A percentile compares a stretch with the other conserved stretches of the same genome.
Conservation (phyloP, 2,113 vertebrate genomes). For the Apeltes quadracus region DNA sequence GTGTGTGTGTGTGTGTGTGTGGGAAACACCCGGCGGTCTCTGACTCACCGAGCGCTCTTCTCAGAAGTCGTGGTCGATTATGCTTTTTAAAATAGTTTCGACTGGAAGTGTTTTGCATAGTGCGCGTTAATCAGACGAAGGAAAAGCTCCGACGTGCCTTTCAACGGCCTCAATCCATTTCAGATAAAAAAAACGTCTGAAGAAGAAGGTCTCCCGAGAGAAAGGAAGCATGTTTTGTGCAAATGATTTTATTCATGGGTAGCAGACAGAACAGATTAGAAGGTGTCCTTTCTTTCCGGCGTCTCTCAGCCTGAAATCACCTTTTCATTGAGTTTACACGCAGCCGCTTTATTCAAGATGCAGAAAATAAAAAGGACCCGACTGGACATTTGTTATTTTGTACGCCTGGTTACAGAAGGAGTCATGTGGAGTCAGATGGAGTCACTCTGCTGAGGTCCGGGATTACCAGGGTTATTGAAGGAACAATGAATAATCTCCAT, state of each 20-base stretch:
- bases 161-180: neutral
- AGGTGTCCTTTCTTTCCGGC: neutral
- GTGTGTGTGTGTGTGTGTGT: no score
- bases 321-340: slow-evolving; percentile 22
- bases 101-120: slow-evolving; percentile 6
- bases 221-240: slow-evolving; percentile 27
- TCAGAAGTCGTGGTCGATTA: neutral
- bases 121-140: neutral
- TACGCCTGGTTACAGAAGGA: slow-evolving; percentile 13
- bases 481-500: neutral
- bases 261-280: slow-evolving; percentile 47
- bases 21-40: neutral
- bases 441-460: neutral
- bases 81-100: neutral
- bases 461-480: neutral
- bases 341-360: slow-evolving; percentile 52
- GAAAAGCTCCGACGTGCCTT: neutral
- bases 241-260: slow-evolving; percentile 70
- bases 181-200: neutral
- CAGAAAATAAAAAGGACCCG: slow-evolving; percentile 35
- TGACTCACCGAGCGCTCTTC: slow-evolving; percentile 5
- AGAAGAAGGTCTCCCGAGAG: slow-evolving; percentile 2
- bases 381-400: neutral
- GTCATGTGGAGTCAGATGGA: no score
- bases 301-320: slow-evolving; percentile 14